These are phyloP conservation scores for Ormia ochracea DNA, from an alignment of 2,888 invertebrate genomes.

Conservation along the genomic window DNA sequence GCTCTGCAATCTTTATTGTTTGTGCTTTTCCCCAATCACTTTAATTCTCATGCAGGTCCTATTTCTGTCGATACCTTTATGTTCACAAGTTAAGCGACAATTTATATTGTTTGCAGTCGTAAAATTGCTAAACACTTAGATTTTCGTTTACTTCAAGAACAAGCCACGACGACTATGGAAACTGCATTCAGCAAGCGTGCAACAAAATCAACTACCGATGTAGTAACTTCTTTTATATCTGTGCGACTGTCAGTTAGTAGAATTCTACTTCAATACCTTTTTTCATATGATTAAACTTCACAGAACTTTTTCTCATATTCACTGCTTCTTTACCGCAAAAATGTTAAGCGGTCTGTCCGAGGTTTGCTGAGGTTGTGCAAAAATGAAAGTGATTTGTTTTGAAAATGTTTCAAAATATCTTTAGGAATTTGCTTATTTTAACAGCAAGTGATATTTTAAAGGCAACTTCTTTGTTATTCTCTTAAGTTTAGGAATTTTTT, in stretches of 20 bases:
- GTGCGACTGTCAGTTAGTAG: conserved; percentile 27
- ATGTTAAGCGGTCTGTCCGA: background rate
- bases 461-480: too few species aligned
- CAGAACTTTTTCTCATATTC: background rate
- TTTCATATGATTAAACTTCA: conserved; percentile 27
- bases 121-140: background rate
- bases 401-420: background rate
- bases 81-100: conserved; percentile 55
- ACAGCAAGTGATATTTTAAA: background rate
- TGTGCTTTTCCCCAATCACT: conserved; percentile 1
- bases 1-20: background rate
- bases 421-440: conserved; percentile 23
- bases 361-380: background rate
- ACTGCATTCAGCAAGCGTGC: background rate
- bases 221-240: conserved; percentile 7
- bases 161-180: background rate
- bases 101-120: conserved; percentile 24
- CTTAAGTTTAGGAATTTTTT: background rate
- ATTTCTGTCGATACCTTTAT: conserved; percentile 50
- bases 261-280: conserved; percentile 44
- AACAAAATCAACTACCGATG: background rate
- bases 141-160: background rate
- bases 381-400: conserved; percentile 41
- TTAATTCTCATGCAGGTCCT: conserved; percentile 49
- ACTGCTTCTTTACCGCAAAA: background rate